Conservation (phyloP, 2,113 vertebrate genomes). For the Xiphorhynchus elegans region DNA sequence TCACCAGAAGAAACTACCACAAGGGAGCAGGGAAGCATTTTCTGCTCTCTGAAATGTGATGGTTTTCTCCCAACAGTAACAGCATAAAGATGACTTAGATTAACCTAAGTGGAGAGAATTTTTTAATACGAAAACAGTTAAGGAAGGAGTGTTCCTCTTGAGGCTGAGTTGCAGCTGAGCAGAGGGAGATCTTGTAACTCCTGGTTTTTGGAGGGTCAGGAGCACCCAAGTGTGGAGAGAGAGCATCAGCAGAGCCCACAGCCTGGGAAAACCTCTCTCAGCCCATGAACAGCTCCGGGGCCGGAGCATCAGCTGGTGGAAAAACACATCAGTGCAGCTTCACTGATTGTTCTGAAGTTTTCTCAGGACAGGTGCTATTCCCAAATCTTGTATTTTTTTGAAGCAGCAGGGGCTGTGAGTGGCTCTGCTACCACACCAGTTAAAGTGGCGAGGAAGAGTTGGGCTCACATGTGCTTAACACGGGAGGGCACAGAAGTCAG, state of each 20-base stretch:
- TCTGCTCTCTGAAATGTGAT: rapidly evolving
- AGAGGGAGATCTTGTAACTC: background rate
- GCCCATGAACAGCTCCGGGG: background rate
- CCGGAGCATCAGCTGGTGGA: background rate
- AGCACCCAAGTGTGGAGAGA: background rate
- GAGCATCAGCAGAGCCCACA: background rate
- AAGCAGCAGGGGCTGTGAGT: background rate
- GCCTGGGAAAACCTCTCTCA: background rate
- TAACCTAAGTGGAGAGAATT: background rate
- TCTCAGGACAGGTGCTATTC: background rate
- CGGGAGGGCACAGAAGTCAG: background rate
- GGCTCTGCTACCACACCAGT: background rate
- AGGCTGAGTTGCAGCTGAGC: background rate
- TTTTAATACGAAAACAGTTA: background rate
- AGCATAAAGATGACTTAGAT: background rate
- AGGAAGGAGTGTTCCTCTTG: background rate
- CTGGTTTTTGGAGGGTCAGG: background rate
- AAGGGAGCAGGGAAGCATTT: rapidly evolving
- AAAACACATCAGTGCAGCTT: background rate
- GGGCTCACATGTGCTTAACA: background rate
- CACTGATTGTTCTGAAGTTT: background rate
- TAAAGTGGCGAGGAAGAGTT: background rate
- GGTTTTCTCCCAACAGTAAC: background rate
- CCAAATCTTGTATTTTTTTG: background rate
- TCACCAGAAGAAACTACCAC: background rate